Percentiles rank a stretch among this genome's conserved stretches.
phyloP scores from a whole-genome alignment of 2,888 invertebrate genomes.

The Nymphalis c-album region DNA sequence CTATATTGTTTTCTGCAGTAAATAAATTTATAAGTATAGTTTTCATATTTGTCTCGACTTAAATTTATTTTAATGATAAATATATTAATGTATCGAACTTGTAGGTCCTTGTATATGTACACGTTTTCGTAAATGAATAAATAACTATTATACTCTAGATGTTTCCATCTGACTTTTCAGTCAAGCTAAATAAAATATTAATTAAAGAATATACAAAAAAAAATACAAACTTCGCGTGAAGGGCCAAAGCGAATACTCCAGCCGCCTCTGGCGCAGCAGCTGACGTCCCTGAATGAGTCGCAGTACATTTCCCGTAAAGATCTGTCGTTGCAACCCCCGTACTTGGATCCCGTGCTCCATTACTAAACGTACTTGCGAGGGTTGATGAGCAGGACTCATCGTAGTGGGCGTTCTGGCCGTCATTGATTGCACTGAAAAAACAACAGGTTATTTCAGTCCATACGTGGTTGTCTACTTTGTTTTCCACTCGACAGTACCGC shows the following conservation, averaged over 20 bases:
- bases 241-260: slow-evolving; percentile 97
- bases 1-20: not conserved
- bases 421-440: slow-evolving; percentile 93
- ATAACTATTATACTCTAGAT: too few species aligned
- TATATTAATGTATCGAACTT: not conserved
- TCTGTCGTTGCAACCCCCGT: slow-evolving; percentile 99
- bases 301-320: slow-evolving; percentile 98
- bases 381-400: slow-evolving; percentile 99
- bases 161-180: too few species aligned
- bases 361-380: slow-evolving; percentile 98
- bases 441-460: not conserved
- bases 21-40: too few species aligned
- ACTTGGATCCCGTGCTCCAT: slow-evolving; percentile 98
- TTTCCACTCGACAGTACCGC: not conserved
- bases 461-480: not conserved
- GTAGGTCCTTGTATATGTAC: not conserved
- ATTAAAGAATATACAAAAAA: not conserved
- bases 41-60: too few species aligned
- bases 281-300: slow-evolving; percentile 99
- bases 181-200: too few species aligned
- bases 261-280: slow-evolving; percentile 99
- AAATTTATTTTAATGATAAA: too few species aligned
- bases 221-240: slow-evolving; percentile 97
- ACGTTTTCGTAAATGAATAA: too few species aligned
- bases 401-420: slow-evolving; percentile 99